Evolutionary conservation across 2,888 invertebrate species (phyloP).

Genomic region (Aspidiotus rigidus): DNA sequence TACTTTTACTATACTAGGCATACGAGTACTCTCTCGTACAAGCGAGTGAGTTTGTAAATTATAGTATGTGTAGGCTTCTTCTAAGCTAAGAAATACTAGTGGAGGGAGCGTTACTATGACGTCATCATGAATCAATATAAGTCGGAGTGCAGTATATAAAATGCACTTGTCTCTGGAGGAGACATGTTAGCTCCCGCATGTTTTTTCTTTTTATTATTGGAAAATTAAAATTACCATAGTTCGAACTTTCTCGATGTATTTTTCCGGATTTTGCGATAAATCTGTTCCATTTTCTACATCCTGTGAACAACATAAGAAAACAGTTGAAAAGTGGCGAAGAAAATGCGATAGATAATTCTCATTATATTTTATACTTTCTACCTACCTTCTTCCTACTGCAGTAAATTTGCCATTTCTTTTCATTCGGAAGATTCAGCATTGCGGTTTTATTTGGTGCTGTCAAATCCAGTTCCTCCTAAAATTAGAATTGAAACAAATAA

Average conservation of each 20-base stretch:
- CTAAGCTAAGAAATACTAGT: no score
- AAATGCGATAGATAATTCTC: background rate
- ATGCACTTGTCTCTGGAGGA: no score
- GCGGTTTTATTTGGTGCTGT: slow-evolving; percentile 89
- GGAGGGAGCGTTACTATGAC: no score
- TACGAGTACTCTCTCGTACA: no score
- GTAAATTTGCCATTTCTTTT: slow-evolving; percentile 97
- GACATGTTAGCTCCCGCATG: no score
- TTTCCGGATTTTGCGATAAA: slow-evolving; percentile 71
- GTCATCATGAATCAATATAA: no score
- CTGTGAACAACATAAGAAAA: slow-evolving; percentile 37
- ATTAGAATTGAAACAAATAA: background rate
- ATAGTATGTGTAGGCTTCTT: no score
- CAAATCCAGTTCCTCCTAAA: slow-evolving; percentile 80
- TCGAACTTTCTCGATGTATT: slow-evolving; percentile 78
- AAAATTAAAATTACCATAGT: slow-evolving; percentile 18
- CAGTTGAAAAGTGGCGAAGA: background rate
- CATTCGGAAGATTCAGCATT: slow-evolving; percentile 83
- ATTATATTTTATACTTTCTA: slow-evolving; percentile 12
- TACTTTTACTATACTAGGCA: no score
- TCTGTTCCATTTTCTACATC: slow-evolving; percentile 52
- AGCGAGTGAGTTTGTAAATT: no score
- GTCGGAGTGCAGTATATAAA: no score
- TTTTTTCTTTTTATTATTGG: no score
- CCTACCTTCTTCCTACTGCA: slow-evolving; percentile 63